Evolutionary conservation across 1,140 invertebrate species (phyloP).

Genomic region (Dendrolimus punctatus): DNA sequence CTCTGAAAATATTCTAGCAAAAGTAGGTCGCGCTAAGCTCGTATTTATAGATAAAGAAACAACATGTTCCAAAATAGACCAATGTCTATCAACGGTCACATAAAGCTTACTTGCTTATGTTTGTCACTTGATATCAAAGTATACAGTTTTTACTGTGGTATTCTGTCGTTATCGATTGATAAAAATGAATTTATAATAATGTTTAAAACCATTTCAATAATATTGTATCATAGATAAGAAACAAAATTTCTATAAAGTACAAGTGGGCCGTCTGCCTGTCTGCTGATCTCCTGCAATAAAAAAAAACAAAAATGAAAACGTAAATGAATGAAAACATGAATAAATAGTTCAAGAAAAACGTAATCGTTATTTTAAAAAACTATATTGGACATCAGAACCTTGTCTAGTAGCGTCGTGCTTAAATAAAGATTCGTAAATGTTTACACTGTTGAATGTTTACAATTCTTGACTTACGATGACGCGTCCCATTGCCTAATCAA

Average conservation of each 20-base stretch:
- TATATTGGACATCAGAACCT: not conserved
- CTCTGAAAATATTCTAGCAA: not conserved
- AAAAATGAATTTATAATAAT: too few relatives aligned
- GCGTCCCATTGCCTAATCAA: constrained; percentile 1
- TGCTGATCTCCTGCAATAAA: too few relatives aligned
- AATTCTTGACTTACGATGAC: not conserved
- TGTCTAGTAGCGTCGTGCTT: constrained; percentile 10
- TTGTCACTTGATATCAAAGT: too few relatives aligned
- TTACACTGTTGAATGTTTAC: not conserved
- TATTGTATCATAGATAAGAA: too few relatives aligned
- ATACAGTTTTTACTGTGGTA: too few relatives aligned
- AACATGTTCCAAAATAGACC: constrained; percentile 1
- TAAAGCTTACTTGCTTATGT: not conserved
- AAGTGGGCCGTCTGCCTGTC: too few relatives aligned
- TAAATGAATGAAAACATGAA: not conserved
- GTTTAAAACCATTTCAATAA: too few relatives aligned
- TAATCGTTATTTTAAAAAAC: constrained; percentile 12
- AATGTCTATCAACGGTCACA: constrained; percentile 1
- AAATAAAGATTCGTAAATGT: constrained; percentile 14
- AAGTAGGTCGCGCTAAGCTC: constrained; percentile 2
- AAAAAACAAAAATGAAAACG: not conserved
- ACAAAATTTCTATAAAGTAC: not conserved
- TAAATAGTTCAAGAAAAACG: constrained; percentile 1
- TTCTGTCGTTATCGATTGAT: too few relatives aligned
- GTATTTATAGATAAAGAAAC: too few relatives aligned